Evolutionary conservation across 1,140 invertebrate species (phyloP).

Genomic region (Lethocerus indicus): DNA sequence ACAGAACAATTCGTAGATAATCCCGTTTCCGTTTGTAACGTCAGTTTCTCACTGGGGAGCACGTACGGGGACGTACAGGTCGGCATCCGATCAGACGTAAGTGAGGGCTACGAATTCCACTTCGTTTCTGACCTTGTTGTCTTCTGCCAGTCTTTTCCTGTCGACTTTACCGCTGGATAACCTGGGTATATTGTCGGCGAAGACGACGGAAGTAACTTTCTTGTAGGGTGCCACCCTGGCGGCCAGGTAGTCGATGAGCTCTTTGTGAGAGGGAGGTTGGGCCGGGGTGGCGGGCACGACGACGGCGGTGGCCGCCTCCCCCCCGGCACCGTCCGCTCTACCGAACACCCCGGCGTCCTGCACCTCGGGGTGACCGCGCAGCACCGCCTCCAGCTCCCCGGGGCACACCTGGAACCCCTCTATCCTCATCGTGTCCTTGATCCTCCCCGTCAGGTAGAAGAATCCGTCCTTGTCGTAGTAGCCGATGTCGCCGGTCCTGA

Average conservation of each 20-base stretch:
- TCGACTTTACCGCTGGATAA: too few relatives aligned
- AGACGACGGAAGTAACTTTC: too few relatives aligned
- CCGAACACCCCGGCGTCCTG: constrained; percentile 55
- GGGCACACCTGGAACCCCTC: constrained; percentile 38
- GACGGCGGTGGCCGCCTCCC: constrained; percentile 43
- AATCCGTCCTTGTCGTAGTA: constrained; percentile 1
- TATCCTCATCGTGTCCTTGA: too few relatives aligned
- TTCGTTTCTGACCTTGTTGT: too few relatives aligned
- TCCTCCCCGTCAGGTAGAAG: background rate
- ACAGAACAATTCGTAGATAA: too few relatives aligned
- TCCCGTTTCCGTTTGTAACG: too few relatives aligned
- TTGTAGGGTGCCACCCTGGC: constrained; percentile 48
- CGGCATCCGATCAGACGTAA: too few relatives aligned
- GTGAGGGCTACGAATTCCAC: too few relatives aligned
- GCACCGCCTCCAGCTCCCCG: constrained; percentile 50
- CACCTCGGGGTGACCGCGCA: constrained; percentile 44
- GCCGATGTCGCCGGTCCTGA: background rate
- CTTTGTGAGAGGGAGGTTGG: constrained; percentile 23
- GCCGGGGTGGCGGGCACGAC: constrained; percentile 36
- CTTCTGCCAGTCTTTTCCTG: too few relatives aligned
- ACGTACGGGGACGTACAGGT: too few relatives aligned
- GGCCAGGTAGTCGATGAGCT: constrained; percentile 36
- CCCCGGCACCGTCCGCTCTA: constrained; percentile 37
- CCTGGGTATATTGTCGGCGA: too few relatives aligned
- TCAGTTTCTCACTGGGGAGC: too few relatives aligned